phyloP scores from a whole-genome alignment of 2,797 vertebrate species.

The Enteromius argenteus region DNA sequence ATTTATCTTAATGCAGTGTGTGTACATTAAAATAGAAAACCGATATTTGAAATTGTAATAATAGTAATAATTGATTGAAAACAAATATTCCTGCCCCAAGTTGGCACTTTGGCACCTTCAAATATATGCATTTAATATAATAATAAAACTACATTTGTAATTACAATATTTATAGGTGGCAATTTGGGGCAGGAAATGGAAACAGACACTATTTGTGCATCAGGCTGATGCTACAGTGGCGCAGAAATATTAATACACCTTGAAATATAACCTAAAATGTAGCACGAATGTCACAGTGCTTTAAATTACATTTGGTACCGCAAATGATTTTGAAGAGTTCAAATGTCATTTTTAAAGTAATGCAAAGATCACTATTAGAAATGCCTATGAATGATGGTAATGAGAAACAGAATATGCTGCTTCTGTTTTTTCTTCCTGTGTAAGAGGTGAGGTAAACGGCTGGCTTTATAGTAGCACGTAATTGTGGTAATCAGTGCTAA shows the following conservation, averaged over 20 bases:
- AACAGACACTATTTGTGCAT: neutral
- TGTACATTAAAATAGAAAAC: neutral
- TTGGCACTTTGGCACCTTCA: neutral
- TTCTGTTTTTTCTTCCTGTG: conserved; percentile 30
- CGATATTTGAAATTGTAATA: neutral
- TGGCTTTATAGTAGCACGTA: conserved; percentile 68
- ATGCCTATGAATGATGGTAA: conserved; percentile 13
- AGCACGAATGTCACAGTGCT: neutral
- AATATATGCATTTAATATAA: neutral
- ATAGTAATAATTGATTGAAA: neutral
- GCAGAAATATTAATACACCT: neutral
- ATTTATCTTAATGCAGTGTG: neutral
- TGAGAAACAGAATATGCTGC: conserved; percentile 14
- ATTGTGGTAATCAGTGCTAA: conserved; percentile 74
- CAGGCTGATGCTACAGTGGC: neutral
- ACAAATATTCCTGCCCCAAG: neutral
- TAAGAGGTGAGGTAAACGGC: conserved; percentile 56
- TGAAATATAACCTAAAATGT: neutral
- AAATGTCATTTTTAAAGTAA: neutral
- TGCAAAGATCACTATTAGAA: neutral
- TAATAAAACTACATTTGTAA: neutral
- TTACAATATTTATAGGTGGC: neutral
- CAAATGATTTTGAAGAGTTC: neutral
- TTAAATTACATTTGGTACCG: neutral
- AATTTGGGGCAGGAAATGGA: neutral